A percentile compares a stretch with the other conserved stretches of the same genome.
phyloP scores from a whole-genome alignment of 2,888 invertebrate genomes.

The Sycophila texana region DNA sequence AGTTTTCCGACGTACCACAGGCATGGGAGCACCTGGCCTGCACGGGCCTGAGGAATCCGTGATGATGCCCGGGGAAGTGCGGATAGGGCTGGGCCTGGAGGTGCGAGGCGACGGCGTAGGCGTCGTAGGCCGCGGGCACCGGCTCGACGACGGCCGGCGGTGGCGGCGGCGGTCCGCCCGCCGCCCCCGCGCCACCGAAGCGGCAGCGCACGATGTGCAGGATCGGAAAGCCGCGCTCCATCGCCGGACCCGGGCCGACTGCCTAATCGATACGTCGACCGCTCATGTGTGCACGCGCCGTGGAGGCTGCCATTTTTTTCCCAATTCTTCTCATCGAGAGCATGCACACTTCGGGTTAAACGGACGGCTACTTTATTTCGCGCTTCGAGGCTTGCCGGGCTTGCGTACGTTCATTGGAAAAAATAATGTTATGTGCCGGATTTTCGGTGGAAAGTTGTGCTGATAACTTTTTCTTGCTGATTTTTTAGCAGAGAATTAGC shows the following conservation, averaged over 20 bases:
- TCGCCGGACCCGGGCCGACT: conserved; percentile 55
- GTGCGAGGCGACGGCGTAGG: conserved; percentile 44
- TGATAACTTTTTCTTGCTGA: too few species aligned
- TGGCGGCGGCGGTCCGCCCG: conserved; percentile 66
- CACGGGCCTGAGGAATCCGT: conserved; percentile 34
- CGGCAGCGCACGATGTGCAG: conserved; percentile 73
- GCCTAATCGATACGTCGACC: conserved; percentile 1
- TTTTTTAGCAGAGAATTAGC: too few species aligned
- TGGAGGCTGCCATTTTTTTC: background rate
- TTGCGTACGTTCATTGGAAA: too few species aligned
- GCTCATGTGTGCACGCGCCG: background rate
- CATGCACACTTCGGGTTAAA: too few species aligned
- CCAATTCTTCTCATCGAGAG: background rate
- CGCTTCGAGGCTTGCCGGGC: too few species aligned
- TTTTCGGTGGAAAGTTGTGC: too few species aligned
- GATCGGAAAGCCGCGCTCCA: conserved; percentile 72
- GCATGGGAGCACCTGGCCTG: conserved; percentile 45
- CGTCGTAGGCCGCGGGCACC: conserved; percentile 26
- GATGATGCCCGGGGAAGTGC: conserved; percentile 24
- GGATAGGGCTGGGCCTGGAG: conserved; percentile 27
- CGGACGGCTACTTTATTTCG: too few species aligned
- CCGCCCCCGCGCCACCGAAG: conserved; percentile 55
- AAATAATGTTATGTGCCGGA: too few species aligned
- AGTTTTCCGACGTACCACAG: conserved; percentile 44
- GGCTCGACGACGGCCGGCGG: conserved; percentile 74